Evolutionary conservation across 2,113 vertebrate genomes (phyloP), one percentile per base, ranked within the genome.

Genomic region (Rhinolophus sinicus): DNA sequence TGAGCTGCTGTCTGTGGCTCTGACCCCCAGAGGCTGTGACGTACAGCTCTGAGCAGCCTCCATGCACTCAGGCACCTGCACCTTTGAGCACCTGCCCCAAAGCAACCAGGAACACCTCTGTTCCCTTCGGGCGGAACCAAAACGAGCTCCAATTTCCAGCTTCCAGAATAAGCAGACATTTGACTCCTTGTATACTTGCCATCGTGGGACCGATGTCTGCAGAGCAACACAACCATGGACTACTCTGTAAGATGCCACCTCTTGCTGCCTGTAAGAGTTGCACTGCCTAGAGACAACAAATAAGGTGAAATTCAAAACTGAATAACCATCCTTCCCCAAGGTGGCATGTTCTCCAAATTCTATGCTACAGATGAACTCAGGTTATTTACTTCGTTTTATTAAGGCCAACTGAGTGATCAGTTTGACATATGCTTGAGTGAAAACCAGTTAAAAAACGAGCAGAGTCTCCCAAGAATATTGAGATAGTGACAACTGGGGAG

Each of bases 141-240:
- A 35, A 33, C 30, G 96, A 94, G 28, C 70, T 64, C 50, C 2
- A 80, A 88, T 33, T 72, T 75, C 13, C 44, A 81, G 10, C 38
- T 95, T 73, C 33, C 26, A 96, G n/a, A 50, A 35, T 54, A 81
- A 64, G 35, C 5, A 84, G 65, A 12, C 30, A 76, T n/a, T 12
- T 81, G 24, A 80, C 14, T 95, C 14, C 50, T 54, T 80, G 35
- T 0, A 0, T 3, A 13, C 9, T 15, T 8, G 0, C 0, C 58
- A 35, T 44, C 44, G 87, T 7, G 33, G 19, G 12, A 35, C 3
- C 76, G 86, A 89, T 26, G 75, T 62, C 0, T 72, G n/a, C 47
- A 94, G 13, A n/a, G 69, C 13, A 38, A 2, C 50, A 62, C 26
- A 50, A 67, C 1, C 14, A 2, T 19, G 10, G 47, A 30, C 73